phyloP scores from a whole-genome alignment of 2,888 invertebrate species.

The Pharmacophagus antenor region DNA sequence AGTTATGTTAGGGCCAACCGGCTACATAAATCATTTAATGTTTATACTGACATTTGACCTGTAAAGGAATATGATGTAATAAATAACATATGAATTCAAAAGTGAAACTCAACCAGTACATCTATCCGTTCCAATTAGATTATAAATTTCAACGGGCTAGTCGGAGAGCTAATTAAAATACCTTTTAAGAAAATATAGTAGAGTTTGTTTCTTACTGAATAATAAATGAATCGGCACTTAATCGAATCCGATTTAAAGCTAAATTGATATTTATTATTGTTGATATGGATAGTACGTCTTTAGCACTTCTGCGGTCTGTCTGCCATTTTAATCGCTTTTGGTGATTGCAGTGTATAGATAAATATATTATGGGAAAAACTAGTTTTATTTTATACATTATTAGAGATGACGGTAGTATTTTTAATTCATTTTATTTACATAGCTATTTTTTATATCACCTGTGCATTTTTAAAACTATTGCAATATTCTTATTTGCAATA shows the following conservation, averaged over 20 bases:
- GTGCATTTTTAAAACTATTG: no score
- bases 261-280: background rate
- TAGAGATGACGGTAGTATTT: no score
- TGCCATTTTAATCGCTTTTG: no score
- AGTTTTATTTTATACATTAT: no score
- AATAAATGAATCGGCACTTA: background rate
- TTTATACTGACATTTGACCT: conserved; percentile 4
- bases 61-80: background rate
- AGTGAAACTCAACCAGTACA: conserved; percentile 22
- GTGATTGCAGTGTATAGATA: no score
- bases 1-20: no score
- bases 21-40: conserved; percentile 1
- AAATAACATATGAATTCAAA: conserved; percentile 8
- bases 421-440: no score
- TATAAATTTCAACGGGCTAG: conserved; percentile 40
- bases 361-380: no score
- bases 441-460: no score
- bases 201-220: conserved; percentile 7
- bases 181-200: conserved; percentile 5
- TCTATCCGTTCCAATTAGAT: conserved; percentile 42
- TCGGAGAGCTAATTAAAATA: conserved; percentile 9
- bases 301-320: no score
- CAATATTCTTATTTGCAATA: no score
- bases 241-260: conserved; percentile 16
- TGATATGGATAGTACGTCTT: no score